Base-by-base conservation (phyloP, 2,888 invertebrate species). In the Horisme vitalbata region DNA sequence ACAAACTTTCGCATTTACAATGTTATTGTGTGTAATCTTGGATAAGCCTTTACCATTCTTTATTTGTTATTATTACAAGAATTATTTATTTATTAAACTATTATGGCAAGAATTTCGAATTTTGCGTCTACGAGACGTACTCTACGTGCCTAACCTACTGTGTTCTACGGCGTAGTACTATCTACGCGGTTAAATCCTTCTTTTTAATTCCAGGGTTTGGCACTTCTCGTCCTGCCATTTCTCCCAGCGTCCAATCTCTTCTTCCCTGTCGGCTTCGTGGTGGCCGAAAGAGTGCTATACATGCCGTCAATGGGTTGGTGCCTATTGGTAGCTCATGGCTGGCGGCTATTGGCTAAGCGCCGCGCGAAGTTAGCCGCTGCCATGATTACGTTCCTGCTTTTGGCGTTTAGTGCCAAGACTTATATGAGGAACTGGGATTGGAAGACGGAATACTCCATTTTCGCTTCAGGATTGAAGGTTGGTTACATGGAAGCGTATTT, bases 301-400 rank as follows among this genome's bases (percentile, higher is more conserved):
- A 97, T 97, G 91, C 99, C 99, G 0, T 98, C 98, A 8, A 98
- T 99, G 97, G 99, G 99, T 37, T 98, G 96, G 91, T 98, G 98
- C 72, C 92, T 99, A 79, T 90, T 99, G 12, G 92, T 98, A 2
- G 97, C 96, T 2, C 96, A 96, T 68, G 97, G 97, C 21, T 97
- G 93, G 93, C 91, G 93, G 55, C 84, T 94, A 46, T 70, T 95
- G 15, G 91, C 92, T 35, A 92, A 93, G 67, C 93, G 91, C 69
- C 90, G 92, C 64, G 92, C 91, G 45, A 93, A 92, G 61, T 91
- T 93, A 47, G 79, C 95, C 12, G 91, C 94, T 11, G 93, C 93
- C 75, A 74, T 92, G n/a, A 89, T 93, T 24, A 83, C 97, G 53
- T 82, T 93, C 35, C 87, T 98, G 21, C 79, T 98, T 24, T 68